Percentiles rank a stretch among this genome's conserved stretches.
Conservation (phyloP, 2,797 vertebrate species). For the Tinamus major region DNA sequence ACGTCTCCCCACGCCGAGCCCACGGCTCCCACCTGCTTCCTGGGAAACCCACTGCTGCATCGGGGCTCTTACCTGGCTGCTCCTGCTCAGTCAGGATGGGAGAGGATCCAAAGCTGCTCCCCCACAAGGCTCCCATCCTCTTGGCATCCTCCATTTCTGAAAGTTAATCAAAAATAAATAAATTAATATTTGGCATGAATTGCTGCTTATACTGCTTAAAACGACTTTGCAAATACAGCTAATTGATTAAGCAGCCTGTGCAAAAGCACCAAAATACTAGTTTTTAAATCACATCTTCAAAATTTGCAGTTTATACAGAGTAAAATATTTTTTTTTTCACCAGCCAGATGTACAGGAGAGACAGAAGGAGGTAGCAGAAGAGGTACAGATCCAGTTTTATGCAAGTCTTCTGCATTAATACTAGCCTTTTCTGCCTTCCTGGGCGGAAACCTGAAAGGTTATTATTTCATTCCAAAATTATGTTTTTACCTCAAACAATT, state of each 20-base stretch:
- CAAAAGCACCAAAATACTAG: conserved; percentile 42
- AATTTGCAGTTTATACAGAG: background rate
- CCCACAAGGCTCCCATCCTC: background rate
- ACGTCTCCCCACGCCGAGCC: background rate
- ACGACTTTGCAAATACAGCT: conserved; percentile 66
- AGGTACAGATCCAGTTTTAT: background rate
- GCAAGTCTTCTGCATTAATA: background rate
- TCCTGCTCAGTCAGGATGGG: background rate
- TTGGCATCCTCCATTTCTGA: conserved; percentile 8
- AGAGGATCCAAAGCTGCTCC: background rate
- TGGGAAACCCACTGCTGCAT: background rate
- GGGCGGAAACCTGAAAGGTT: background rate
- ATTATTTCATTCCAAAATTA: background rate
- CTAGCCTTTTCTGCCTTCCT: background rate
- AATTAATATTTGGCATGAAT: conserved; percentile 35
- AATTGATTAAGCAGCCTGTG: conserved; percentile 66
- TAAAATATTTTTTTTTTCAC: conserved; percentile 1
- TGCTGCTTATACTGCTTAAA: conserved; percentile 55
- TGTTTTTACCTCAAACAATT: rapidly evolving
- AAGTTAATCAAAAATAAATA: conserved; percentile 46
- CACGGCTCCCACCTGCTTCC: background rate
- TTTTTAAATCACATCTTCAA: conserved; percentile 63
- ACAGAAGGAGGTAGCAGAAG: background rate
- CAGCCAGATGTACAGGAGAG: background rate
- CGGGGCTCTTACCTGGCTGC: background rate